These are phyloP conservation scores for Pantherophis alleghaniensis DNA, from an alignment of 2,797 vertebrate species.

Conservation along the genomic window DNA sequence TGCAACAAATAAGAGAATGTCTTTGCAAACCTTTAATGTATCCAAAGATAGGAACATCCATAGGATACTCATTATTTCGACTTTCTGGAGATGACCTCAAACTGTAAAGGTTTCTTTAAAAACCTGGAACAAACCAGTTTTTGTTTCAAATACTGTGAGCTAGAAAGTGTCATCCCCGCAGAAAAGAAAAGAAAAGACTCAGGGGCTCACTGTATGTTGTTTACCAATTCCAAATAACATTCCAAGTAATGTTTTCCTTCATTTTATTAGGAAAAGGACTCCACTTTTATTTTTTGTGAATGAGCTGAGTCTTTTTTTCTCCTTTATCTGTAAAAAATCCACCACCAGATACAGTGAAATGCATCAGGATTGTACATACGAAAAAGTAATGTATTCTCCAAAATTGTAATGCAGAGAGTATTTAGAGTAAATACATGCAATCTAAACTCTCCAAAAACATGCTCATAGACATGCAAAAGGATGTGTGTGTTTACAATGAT, in stretches of 20 bases:
- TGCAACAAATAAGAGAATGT: constrained; percentile 7
- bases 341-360: neutral
- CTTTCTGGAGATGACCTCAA: constrained; percentile 12
- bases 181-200: neutral
- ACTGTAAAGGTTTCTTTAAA: constrained; percentile 1
- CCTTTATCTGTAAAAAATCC: neutral
- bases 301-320: neutral
- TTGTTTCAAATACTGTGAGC: neutral
- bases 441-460: neutral
- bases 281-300: neutral
- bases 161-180: neutral
- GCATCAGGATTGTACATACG: neutral
- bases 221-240: neutral
- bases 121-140: neutral
- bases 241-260: neutral
- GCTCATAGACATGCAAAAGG: neutral
- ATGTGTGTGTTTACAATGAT: neutral
- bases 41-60: constrained; percentile 8
- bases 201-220: neutral
- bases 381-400: neutral
- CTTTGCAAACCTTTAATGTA: constrained; percentile 8
- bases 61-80: neutral
- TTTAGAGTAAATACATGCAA: neutral
- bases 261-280: neutral
- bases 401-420: neutral